phyloP scores from a whole-genome alignment of 2,797 vertebrate species.

The Ambastaia sidthimunki region DNA sequence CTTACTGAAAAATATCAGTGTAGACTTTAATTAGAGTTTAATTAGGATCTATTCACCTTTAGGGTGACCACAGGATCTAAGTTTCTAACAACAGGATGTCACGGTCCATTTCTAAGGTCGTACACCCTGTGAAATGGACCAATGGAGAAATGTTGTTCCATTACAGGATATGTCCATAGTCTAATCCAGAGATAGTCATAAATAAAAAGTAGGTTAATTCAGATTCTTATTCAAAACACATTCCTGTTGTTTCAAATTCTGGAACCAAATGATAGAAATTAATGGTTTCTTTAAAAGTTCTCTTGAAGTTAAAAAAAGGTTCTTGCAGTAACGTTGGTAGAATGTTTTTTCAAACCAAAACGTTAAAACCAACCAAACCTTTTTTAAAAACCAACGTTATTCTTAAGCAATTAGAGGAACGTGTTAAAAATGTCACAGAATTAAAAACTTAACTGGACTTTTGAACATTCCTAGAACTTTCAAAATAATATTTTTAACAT shows the following conservation, averaged over 20 bases:
- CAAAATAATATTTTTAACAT: too few species aligned
- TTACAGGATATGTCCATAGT: slow-evolving; percentile 23
- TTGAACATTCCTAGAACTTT: too few species aligned
- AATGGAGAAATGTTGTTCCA: slow-evolving; percentile 32
- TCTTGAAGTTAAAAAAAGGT: too few species aligned
- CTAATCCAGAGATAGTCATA: not conserved
- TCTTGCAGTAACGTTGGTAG: too few species aligned
- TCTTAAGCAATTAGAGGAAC: too few species aligned
- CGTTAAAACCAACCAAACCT: too few species aligned
- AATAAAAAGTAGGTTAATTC: not conserved
- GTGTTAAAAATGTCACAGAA: too few species aligned
- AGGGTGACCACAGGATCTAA: not conserved
- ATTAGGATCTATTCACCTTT: slow-evolving; percentile 47
- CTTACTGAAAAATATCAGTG: slow-evolving; percentile 46
- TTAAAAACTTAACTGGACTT: too few species aligned
- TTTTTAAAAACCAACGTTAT: too few species aligned
- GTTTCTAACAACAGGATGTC: slow-evolving; percentile 21
- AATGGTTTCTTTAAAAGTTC: too few species aligned
- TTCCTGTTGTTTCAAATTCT: not conserved
- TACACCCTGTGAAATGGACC: slow-evolving; percentile 33
- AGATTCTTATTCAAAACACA: not conserved
- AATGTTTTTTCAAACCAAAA: too few species aligned
- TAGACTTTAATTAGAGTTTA: slow-evolving; percentile 41
- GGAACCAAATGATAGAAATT: not conserved
- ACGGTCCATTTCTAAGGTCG: slow-evolving; percentile 32